Evolutionary conservation across 2,797 vertebrate species (phyloP).

Genomic region (Rhinichthys osculus): DNA sequence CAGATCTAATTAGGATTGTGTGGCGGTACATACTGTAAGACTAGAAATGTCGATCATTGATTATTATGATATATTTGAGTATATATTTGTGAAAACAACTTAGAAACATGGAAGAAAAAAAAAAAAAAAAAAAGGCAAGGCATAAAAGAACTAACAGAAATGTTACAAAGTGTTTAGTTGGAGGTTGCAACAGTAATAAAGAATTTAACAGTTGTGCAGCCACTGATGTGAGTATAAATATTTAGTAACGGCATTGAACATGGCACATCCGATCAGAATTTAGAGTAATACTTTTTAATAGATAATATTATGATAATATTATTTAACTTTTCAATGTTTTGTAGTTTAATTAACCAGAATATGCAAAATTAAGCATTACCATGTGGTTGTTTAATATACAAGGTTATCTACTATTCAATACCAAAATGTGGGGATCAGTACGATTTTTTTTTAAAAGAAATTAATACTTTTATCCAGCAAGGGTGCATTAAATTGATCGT

Average conservation of each 20-base stretch:
- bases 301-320: neutral
- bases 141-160: neutral
- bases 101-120: neutral
- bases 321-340: neutral
- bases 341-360: neutral
- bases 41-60: neutral
- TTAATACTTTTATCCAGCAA: neutral
- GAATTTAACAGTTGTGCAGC: neutral
- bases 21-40: neutral
- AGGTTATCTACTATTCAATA: too few relatives aligned
- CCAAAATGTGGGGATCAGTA: neutral
- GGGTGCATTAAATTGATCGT: neutral
- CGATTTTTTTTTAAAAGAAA: neutral
- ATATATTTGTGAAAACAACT: too few relatives aligned
- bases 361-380: too few relatives aligned
- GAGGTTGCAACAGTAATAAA: neutral
- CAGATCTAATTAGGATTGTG: slow-evolving; percentile 21
- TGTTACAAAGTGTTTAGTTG: neutral
- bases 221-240: neutral
- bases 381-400: too few relatives aligned
- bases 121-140: neutral
- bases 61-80: neutral
- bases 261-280: neutral
- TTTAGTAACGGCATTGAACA: neutral
- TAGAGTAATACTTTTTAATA: neutral